Evolutionary conservation across 2,797 vertebrate genomes (phyloP).

Genomic region (Enoplosus armatus): DNA sequence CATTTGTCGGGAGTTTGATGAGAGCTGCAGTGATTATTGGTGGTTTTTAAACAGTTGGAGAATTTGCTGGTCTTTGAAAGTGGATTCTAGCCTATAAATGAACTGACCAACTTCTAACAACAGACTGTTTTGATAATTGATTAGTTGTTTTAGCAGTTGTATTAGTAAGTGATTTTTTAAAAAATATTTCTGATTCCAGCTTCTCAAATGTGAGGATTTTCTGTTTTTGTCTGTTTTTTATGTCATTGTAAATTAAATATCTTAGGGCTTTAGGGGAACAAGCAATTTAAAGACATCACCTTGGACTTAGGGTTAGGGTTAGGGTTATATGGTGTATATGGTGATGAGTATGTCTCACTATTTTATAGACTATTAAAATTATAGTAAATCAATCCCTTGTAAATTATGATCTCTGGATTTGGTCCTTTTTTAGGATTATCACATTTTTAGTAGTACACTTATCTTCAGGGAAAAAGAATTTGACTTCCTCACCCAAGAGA

Average conservation of each 20-base stretch:
- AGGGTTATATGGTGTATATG: no score
- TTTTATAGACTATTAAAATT: constrained; percentile 17
- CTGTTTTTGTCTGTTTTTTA: background rate
- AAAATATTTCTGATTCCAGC: background rate
- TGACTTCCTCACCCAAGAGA: constrained; percentile 48
- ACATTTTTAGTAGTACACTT: constrained; percentile 33
- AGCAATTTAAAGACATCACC: constrained; percentile 14
- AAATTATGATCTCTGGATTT: constrained; percentile 37
- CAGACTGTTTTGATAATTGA: background rate
- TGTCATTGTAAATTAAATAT: background rate
- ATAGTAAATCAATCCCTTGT: constrained; percentile 33
- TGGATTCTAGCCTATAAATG: constrained; percentile 7
- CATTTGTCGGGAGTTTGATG: constrained; percentile 20
- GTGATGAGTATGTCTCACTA: constrained; percentile 12
- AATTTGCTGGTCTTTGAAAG: background rate
- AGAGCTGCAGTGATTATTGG: constrained; percentile 15
- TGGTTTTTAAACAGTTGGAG: background rate
- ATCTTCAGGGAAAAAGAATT: constrained; percentile 53
- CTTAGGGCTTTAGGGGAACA: background rate
- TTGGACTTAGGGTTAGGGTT: background rate
- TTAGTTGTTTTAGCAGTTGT: no score
- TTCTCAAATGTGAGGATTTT: background rate
- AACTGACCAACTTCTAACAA: background rate
- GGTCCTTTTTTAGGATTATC: constrained; percentile 48
- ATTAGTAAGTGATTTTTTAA: background rate